Evolutionary conservation across 2,797 vertebrate species (phyloP), one percentile per base, ranked within the genome.

Genomic region (Catharus ustulatus): DNA sequence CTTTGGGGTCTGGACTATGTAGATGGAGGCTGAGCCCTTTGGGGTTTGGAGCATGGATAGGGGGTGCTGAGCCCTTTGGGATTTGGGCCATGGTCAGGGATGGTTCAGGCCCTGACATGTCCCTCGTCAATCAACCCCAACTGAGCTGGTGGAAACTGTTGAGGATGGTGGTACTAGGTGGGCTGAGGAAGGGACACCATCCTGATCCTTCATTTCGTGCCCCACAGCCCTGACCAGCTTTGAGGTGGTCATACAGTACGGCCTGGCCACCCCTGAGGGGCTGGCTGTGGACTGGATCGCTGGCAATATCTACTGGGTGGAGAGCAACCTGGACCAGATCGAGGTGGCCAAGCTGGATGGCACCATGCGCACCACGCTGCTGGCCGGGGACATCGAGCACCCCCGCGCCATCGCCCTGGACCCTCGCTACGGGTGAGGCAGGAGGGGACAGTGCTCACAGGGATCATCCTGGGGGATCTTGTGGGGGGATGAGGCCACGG

Each of bases 291-390:
- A 99, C 98, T 99, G 99, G 99, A 99, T 99, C 5, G 99, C 99
- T 3, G 99, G 99, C 94, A 99, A 99, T 97, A 99, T 99, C 97
- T 99, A 99, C 97, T 99, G 99, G 99, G 99, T 99, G 78, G 99
- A 99, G 97, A 99, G 99, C 95, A 99, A 99, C 97, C 97, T 99
- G 97, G 99, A 99, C 97, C 99, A 99, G 98, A 99, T 99, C 2
- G 99, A 99, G 94, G 99, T 99, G 97, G 99, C 99, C 95, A 99
- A 98, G 95, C 98, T 99, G 92, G 99, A 99, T 0, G 99, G 99
- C 57, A 99, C 99, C 89, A 99, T 99, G 98, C 94, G 99, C 68
- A 99, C 99, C 75, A 99, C 99, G 0, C 98, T 99, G 82, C 96
- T 99, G 96, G 99, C 99, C 1, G 99, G 99, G 45, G 99, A 99